phyloP scores from a whole-genome alignment of 2,888 invertebrate species.

The Ethmia dodecea region DNA sequence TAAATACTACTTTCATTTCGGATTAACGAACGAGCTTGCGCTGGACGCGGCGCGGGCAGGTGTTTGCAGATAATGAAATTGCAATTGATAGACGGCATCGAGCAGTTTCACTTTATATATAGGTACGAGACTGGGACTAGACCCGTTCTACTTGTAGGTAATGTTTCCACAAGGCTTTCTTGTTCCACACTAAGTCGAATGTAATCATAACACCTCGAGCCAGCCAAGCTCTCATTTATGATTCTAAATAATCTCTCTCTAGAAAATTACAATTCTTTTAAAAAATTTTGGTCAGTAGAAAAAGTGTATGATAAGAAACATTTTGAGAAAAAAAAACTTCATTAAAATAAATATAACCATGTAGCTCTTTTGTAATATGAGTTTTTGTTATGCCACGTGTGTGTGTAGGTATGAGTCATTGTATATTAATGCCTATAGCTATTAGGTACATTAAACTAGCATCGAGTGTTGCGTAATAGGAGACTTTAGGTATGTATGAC shows the following conservation, averaged over 20 bases:
- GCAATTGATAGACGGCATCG: slow-evolving; percentile 58
- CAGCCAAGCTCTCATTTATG: no score
- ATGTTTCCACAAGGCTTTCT: slow-evolving; percentile 60
- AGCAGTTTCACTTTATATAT: slow-evolving; percentile 67
- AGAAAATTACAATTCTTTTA: no score
- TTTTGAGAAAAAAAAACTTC: no score
- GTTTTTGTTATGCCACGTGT: slow-evolving; percentile 30
- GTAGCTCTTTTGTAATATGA: no score
- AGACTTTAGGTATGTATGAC: slow-evolving; percentile 48
- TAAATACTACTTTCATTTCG: no score
- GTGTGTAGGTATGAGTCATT: slow-evolving; percentile 47
- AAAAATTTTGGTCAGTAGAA: no score
- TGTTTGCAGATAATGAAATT: slow-evolving; percentile 60
- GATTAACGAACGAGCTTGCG: no score
- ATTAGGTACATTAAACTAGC: slow-evolving; percentile 54
- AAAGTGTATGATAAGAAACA: no score
- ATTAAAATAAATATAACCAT: no score
- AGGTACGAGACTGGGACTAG: slow-evolving; percentile 35
- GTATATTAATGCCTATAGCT: slow-evolving; percentile 43
- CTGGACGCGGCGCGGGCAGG: slow-evolving; percentile 7
- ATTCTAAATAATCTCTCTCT: no score
- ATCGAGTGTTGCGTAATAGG: slow-evolving; percentile 54
- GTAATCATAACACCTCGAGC: slow-evolving; percentile 7
- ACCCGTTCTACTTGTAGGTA: slow-evolving; percentile 54
- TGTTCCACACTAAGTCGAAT: slow-evolving; percentile 33